phyloP scores from a whole-genome alignment of 2,888 invertebrate genomes.

The Liodrosophila aerea region DNA sequence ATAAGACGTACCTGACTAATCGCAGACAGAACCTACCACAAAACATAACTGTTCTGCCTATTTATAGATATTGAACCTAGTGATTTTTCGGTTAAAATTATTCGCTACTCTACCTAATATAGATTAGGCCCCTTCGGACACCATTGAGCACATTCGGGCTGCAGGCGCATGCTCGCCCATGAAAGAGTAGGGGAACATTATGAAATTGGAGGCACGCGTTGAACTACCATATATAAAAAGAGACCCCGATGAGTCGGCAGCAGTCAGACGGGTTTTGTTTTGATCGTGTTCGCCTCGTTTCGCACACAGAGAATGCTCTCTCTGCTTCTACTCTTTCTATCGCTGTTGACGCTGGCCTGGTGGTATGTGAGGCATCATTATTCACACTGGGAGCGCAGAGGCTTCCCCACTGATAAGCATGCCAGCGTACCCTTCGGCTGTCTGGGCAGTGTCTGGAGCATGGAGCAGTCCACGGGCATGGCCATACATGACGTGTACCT shows the following conservation, averaged over 20 bases:
- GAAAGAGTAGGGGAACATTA: constrained; percentile 13
- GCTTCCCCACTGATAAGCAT: constrained; percentile 83
- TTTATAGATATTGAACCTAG: no score
- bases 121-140: no score
- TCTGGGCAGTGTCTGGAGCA: constrained; percentile 84
- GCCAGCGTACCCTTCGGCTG: constrained; percentile 86
- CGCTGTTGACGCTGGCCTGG: constrained; percentile 41
- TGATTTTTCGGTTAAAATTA: no score
- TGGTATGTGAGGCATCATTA: constrained; percentile 62
- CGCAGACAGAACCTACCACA: no score
- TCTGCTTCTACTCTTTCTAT: constrained; percentile 14
- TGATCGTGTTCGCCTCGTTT: constrained; percentile 6
- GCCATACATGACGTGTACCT: constrained; percentile 85
- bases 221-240: constrained; percentile 21
- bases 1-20: neutral
- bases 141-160: no score
- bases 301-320: constrained; percentile 26
- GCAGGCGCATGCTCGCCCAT: neutral
- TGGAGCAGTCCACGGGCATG: constrained; percentile 85
- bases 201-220: constrained; percentile 24
- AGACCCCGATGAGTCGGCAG: no score
- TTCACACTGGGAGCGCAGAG: constrained; percentile 84
- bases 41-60: no score
- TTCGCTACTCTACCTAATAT: no score
- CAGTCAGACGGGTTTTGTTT: constrained; percentile 37